Evolutionary conservation across 2,113 vertebrate species (phyloP).

Genomic region (Pristiophorus japonicus): DNA sequence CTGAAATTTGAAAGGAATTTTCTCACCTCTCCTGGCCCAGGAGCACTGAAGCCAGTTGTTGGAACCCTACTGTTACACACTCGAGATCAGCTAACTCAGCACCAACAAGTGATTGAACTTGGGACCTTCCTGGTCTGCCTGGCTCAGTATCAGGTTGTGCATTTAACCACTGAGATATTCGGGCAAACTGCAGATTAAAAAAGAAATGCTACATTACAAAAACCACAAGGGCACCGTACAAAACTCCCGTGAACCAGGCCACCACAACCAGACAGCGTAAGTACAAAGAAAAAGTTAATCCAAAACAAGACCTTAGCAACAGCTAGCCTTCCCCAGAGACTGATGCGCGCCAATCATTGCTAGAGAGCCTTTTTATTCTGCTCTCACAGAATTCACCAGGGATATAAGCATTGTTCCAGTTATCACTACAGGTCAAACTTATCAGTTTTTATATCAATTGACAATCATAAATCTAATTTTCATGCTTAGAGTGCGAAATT

Average conservation of each 20-base stretch:
- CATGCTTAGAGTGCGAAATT: not conserved
- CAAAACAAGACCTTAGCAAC: not conserved
- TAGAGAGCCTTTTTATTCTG: not conserved
- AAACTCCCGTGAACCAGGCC: not conserved
- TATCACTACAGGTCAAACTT: not conserved
- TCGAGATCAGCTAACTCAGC: not conserved
- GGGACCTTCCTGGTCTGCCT: not conserved
- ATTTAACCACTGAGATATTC: not conserved
- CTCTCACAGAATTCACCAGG: not conserved
- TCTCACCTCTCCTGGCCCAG: not conserved
- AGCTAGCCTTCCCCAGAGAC: not conserved
- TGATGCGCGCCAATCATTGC: not conserved
- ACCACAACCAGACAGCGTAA: not conserved
- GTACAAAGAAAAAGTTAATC: not conserved
- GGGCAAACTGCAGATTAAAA: not conserved
- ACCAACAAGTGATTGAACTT: not conserved
- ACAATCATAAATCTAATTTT: not conserved
- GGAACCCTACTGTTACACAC: not conserved
- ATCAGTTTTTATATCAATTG: not conserved
- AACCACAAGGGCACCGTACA: not conserved
- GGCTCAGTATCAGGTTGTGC: too few relatives aligned
- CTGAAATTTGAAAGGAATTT: not conserved
- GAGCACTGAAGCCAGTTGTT: not conserved
- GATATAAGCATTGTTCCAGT: not conserved
- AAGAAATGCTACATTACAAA: not conserved